Conservation (phyloP, 2,113 vertebrate genomes). For the Platysteira castanea region DNA sequence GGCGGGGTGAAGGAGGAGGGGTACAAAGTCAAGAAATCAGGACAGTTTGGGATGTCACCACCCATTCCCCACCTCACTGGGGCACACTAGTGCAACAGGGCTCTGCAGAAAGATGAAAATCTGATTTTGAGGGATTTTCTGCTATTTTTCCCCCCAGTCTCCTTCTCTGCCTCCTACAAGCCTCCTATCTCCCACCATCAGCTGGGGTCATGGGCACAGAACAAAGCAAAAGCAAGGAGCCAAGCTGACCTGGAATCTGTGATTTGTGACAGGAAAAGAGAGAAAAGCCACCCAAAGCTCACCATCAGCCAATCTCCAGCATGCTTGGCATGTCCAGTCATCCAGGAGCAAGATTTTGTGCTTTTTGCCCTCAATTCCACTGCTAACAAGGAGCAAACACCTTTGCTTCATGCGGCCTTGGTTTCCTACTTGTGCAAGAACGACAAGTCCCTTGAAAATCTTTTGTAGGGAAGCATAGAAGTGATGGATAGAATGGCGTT, state of each 20-base stretch:
- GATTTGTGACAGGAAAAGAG: neutral
- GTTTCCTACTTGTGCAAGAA: neutral
- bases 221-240: neutral
- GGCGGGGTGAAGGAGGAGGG: neutral
- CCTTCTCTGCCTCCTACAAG: neutral
- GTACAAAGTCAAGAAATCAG: neutral
- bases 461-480: accelerated
- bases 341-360: accelerated
- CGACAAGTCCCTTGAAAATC: neutral
- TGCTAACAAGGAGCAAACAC: neutral
- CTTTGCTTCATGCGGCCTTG: accelerated
- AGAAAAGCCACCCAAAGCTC: neutral
- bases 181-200: accelerated
- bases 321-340: accelerated
- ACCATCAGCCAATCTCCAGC: accelerated
- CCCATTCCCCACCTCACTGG: no score
- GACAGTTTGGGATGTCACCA: neutral
- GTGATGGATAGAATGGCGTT: accelerated
- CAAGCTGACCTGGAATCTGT: accelerated
- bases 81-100: neutral
- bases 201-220: accelerated
- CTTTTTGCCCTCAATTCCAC: neutral
- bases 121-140: neutral
- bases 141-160: no score
- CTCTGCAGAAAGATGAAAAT: neutral